Evolutionary conservation across 2,888 invertebrate species (phyloP), one percentile per base, ranked within the genome.

Genomic region (Clitarchus hookeri): DNA sequence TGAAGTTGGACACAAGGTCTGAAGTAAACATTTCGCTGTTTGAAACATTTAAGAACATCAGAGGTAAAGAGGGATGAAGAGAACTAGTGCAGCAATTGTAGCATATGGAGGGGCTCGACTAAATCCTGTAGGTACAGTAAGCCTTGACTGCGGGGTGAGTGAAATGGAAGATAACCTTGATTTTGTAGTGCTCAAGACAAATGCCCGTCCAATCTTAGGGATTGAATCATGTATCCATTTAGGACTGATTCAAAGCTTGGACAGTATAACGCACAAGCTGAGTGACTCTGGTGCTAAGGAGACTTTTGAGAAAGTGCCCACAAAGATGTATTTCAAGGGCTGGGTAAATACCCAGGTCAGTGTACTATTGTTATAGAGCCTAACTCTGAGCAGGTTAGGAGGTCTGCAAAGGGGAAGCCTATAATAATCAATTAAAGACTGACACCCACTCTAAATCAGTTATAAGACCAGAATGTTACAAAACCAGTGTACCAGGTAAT

Each of bases 61-160:
- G 23, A 65, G n/a, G 16, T 65, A 65, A 65, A n/a, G 8, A 65
- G 8, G n/a, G 8, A 65, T 65, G 19, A 12, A 65, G 8, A 65
- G 65, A 65, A 65, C 65, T 23, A 65, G 65, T 65, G 65, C 65
- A n/a, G 16, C 65, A 65, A 65, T 65, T 65, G 65, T 65, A n/a
- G 19, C 65, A n/a, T 65, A 65, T 23, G 65, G 65, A n/a, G 8
- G 65, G 16, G n/a, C 65, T 8, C 6, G 16, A 65, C n/a, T 65
- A 65, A n/a, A 11, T 65, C 65, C 65, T 65, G 19, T 65, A 65
- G 65, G 65, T 65, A n/a, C 65, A 16, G 8, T 23, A 65, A 65
- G 65, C 6, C 16, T 65, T n/a, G n/a, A 65, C 65, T 65, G 65
- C 16, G 16, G 16, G 16, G n/a, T 65, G 16, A 19, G 65, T 23